Evolutionary conservation across 2,113 vertebrate genomes (phyloP).

Genomic region (Ancistrus triradiatus): DNA sequence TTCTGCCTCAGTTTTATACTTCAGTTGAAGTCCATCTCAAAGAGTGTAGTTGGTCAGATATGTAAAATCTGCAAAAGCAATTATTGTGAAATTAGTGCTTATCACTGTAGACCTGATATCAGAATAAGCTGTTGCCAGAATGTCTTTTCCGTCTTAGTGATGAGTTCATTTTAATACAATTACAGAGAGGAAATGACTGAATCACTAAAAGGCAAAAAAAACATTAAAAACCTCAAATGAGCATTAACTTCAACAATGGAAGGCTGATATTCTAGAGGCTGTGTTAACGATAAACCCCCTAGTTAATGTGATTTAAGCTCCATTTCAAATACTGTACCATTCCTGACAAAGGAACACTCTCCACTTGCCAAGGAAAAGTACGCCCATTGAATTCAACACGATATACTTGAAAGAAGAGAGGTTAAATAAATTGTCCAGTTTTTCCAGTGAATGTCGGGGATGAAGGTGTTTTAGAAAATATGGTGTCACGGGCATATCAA

Average conservation of each 20-base stretch:
- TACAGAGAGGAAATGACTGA: background rate
- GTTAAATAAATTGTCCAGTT: too few relatives aligned
- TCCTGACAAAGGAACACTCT: background rate
- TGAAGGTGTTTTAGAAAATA: too few relatives aligned
- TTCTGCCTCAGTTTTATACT: background rate
- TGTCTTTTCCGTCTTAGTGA: slow-evolving; percentile 9
- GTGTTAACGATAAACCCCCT: slow-evolving; percentile 12
- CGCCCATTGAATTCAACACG: too few relatives aligned
- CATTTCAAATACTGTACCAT: slow-evolving; percentile 2
- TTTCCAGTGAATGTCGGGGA: too few relatives aligned
- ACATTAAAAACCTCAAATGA: slow-evolving; percentile 18
- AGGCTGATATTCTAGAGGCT: slow-evolving; percentile 9
- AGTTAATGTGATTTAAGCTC: slow-evolving; percentile 4
- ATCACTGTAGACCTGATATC: slow-evolving; percentile 18
- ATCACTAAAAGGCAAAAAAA: slow-evolving; percentile 26
- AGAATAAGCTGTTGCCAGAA: background rate
- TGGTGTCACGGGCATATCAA: too few relatives aligned
- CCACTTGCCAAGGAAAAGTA: too few relatives aligned
- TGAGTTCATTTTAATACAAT: slow-evolving; percentile 16
- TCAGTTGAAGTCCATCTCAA: slow-evolving; percentile 33
- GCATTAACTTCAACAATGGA: slow-evolving; percentile 26
- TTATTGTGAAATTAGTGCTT: slow-evolving; percentile 38
- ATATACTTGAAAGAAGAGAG: too few relatives aligned
- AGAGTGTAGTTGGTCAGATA: slow-evolving; percentile 18
- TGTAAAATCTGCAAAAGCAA: slow-evolving; percentile 22